Base-by-base conservation (phyloP, 2,888 invertebrate species). In the Lepidocyrtinus sp. region DNA sequence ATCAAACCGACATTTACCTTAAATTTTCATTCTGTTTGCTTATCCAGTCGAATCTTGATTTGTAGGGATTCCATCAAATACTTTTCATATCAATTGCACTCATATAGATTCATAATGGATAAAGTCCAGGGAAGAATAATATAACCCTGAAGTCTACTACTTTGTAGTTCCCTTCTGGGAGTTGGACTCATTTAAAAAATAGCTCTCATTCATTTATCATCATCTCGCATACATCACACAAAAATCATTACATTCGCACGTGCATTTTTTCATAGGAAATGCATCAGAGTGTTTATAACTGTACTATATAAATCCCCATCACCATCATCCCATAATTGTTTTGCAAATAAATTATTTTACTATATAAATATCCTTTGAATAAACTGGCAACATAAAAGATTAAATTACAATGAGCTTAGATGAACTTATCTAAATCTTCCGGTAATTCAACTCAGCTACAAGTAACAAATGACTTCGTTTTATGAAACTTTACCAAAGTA, bases 121-220 rank as follows among this genome's bases (percentile, higher is more conserved):
- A 50, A 50, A 36, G 17, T 50, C 15, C 17, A 17, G 17, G 50
- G 17, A 50, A 2, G 17, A 36, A 12, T 50, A 12, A 50, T 50
- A 12, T n/a, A n/a, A 7, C 36, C 62, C 45, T 71, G 62, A 62
- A 71, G 2, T 7, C 50, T 50, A 15, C 15, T 50, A 12, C 50
- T 50, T 50, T 2, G 50, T n/a, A n/a, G n/a, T 50, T 50, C 2
- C 15, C 50, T 63, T 64, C 55, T 36, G 61, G 70, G 64, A 64
- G 22, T 77, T 77, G 72, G 65, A 77, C 65, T 77, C 77, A 24
- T 77, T 74, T 77, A 77, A 77, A 36, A 77, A 77, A 77, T 77
- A 77, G 77, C 59, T 77, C 77, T 67, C 72, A 45, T 77, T 55
- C 46, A 26, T 22, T 27, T 19, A 70, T 50, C 12, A 50, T n/a